Base-by-base conservation (phyloP, 2,888 invertebrate species). In the Nymphalis urticae region DNA sequence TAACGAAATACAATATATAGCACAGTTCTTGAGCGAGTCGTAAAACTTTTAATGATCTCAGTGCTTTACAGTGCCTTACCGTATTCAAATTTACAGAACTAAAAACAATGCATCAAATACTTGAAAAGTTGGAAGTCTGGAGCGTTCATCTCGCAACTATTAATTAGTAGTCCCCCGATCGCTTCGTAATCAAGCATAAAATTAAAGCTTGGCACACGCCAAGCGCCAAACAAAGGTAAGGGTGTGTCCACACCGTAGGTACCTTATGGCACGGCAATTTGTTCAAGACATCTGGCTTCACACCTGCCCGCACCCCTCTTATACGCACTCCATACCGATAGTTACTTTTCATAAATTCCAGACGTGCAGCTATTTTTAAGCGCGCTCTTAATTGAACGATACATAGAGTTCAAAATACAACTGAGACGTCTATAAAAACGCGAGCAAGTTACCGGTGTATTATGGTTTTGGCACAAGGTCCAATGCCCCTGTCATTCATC, bases 171-270 rank as follows among this genome's bases (percentile, higher is more conserved):
- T 75, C 79, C 83, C 81, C 85, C 77, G 82, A 81, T 84, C 82
- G 83, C 81, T 79, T 84, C 78, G 87, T 92, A 92, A 92, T 92
- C 90, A 92, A 91, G 90, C 92, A 90, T 92, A 92, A 92, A 92
- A 92, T 92, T 92, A 92, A 92, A 90, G 86, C 86, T 88, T 90
- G 92, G 92, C 92, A 92, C 92, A 91, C 92, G 92, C 88, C 91
- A 86, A 83, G 84, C 83, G 76, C 78, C 82, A 80, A 78, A 84
- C 86, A 83, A 82, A 84, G 81, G 82, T 87, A 86, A 91, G 92
- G 91, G 90, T 85, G 90, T 86, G 88, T 88, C 89, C 87, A 87
- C 86, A 85, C 86, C 76, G 80, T 75, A 36, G 82, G 89, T 83
- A 86, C 92, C 92, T 89, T 92, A 92, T 92, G 92, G 92, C 84